phyloP scores from a whole-genome alignment of 2,797 vertebrate species.

The Notolabrus celidotus region DNA sequence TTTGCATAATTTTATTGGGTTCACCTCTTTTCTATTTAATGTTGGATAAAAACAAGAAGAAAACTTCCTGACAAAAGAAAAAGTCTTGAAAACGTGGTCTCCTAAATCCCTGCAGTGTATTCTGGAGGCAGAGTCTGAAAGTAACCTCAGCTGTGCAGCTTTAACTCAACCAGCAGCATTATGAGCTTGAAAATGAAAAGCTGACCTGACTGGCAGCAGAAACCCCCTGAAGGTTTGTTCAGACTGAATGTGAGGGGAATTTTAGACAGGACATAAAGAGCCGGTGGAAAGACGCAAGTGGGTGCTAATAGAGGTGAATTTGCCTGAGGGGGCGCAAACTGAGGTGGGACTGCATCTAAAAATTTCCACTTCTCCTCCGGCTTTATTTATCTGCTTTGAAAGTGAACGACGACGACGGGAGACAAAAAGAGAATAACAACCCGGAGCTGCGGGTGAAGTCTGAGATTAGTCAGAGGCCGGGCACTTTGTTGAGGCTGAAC shows the following conservation, averaged over 20 bases:
- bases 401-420: background rate
- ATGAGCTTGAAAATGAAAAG: background rate
- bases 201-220: background rate
- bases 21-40: too few relatives aligned
- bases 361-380: background rate
- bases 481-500: background rate
- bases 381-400: background rate
- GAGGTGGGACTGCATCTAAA: background rate
- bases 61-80: too few relatives aligned
- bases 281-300: background rate
- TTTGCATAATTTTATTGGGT: too few relatives aligned
- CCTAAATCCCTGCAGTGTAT: too few relatives aligned
- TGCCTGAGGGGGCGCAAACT: background rate
- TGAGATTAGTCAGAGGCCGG: background rate
- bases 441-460: background rate
- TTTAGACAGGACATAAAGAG: background rate
- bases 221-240: background rate
- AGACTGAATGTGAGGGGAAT: constrained; percentile 1
- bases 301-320: background rate
- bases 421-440: background rate
- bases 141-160: background rate
- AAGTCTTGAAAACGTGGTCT: too few relatives aligned
- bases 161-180: background rate
- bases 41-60: too few relatives aligned
- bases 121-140: too few relatives aligned